Conservation (phyloP, 2,888 invertebrate genomes). For the Thumatha senex region DNA sequence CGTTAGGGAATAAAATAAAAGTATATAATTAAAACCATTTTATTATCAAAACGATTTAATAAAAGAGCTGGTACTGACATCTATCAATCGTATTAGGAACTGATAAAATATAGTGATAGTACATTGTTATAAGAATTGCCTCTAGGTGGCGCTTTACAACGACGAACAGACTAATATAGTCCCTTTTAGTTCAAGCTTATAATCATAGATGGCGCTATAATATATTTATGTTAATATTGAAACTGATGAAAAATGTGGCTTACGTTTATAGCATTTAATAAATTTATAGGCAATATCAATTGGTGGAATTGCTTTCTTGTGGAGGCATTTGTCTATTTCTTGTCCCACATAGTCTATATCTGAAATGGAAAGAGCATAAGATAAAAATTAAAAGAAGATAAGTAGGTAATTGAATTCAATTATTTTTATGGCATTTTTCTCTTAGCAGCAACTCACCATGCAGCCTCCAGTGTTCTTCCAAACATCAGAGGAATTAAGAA, state of each 20-base stretch:
- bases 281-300: slow-evolving; percentile 51
- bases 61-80: background rate
- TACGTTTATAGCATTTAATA: slow-evolving; percentile 41
- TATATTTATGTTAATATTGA: slow-evolving; percentile 14
- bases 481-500: no score
- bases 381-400: no score
- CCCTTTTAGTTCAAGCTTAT: background rate
- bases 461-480: no score
- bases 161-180: background rate
- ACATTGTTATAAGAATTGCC: background rate
- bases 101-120: background rate
- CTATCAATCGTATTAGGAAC: background rate
- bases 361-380: slow-evolving; percentile 32
- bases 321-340: slow-evolving; percentile 49
- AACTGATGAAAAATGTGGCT: slow-evolving; percentile 18
- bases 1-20: no score
- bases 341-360: slow-evolving; percentile 38
- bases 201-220: slow-evolving; percentile 23
- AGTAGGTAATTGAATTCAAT: no score
- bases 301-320: slow-evolving; percentile 29
- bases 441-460: no score
- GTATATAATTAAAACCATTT: no score
- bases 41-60: background rate
- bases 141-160: slow-evolving; percentile 20
- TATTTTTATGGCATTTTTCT: no score